phyloP scores from a whole-genome alignment of 2,797 vertebrate species.

The Molossus alvarezi region DNA sequence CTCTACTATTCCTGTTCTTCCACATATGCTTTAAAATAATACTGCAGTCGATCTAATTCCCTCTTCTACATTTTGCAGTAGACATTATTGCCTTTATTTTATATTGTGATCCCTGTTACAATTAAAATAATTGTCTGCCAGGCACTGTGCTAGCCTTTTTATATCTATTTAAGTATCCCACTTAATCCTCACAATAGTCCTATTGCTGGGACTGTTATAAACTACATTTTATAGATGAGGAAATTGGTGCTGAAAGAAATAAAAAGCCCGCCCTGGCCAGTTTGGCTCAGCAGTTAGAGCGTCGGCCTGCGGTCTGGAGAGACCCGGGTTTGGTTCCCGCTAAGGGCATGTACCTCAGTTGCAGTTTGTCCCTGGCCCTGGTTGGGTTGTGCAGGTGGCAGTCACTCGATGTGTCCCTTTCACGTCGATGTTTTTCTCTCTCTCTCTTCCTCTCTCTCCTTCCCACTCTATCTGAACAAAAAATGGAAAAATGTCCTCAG shows the following conservation, averaged over 20 bases:
- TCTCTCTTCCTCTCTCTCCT: too few relatives aligned
- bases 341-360: too few relatives aligned
- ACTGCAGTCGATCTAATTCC: not conserved
- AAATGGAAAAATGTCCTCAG: too few relatives aligned
- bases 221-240: not conserved
- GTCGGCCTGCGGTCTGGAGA: too few relatives aligned
- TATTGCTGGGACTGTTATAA: not conserved
- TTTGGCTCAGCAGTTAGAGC: too few relatives aligned
- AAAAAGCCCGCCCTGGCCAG: not conserved
- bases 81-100: not conserved
- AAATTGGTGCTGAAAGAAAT: slow-evolving; percentile 29
- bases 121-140: slow-evolving; percentile 42
- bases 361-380: too few relatives aligned
- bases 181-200: slow-evolving; percentile 30
- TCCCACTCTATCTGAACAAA: too few relatives aligned
- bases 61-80: not conserved
- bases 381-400: too few relatives aligned
- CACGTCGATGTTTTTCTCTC: too few relatives aligned
- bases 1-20: not conserved
- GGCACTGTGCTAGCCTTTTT: not conserved
- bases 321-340: too few relatives aligned
- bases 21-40: not conserved
- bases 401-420: too few relatives aligned
- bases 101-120: slow-evolving; percentile 56
- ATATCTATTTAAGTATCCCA: slow-evolving; percentile 26